Evolutionary conservation across 2,888 invertebrate species (phyloP).

Genomic region (Dasysyrphus tricinctus): DNA sequence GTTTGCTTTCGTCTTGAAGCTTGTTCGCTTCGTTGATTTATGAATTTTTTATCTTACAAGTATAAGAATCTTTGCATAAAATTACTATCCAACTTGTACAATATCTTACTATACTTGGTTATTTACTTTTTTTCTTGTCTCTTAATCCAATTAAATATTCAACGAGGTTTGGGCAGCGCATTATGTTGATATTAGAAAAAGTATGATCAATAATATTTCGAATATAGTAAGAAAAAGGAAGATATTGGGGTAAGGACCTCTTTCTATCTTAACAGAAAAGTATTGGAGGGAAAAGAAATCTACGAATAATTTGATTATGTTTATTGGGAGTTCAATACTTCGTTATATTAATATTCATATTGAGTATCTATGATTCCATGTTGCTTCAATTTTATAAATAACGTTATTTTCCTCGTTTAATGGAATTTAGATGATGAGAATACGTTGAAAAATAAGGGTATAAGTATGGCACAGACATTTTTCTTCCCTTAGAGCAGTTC

Average conservation of each 20-base stretch:
- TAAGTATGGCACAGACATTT: too few species aligned
- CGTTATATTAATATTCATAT: too few species aligned
- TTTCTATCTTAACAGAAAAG: neutral
- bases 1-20: neutral
- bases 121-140: neutral
- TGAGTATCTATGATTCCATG: too few species aligned
- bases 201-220: neutral
- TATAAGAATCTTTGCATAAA: neutral
- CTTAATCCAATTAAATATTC: neutral
- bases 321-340: too few species aligned
- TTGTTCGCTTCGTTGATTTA: neutral
- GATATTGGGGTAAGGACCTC: neutral
- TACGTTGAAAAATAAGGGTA: too few species aligned
- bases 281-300: too few species aligned
- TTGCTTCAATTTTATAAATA: too few species aligned
- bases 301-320: too few species aligned
- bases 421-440: too few species aligned
- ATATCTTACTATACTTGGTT: neutral
- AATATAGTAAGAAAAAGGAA: neutral
- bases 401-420: too few species aligned
- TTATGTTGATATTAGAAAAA: neutral
- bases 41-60: neutral
- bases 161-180: neutral
- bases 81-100: neutral
- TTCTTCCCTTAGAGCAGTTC: too few species aligned